These are phyloP conservation scores for Melanitta fusca DNA, from an alignment of 2,797 vertebrate species.

Conservation along the genomic window DNA sequence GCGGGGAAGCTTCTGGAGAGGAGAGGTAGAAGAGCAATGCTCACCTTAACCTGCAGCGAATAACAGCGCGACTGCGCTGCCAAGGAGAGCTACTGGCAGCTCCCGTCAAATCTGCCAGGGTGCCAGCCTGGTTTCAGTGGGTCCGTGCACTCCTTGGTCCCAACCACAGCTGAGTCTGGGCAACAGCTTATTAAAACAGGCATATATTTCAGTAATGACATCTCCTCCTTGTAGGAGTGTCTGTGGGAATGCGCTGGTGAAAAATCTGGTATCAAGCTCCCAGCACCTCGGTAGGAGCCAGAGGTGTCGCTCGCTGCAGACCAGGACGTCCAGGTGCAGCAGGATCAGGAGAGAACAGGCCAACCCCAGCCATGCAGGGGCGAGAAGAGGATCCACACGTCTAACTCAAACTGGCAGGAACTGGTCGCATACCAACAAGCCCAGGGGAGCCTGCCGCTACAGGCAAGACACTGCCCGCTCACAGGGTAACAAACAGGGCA, in stretches of 20 bases:
- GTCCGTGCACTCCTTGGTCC: not conserved
- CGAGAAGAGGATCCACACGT: not conserved
- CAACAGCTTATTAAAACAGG: not conserved
- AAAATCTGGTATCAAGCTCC: not conserved
- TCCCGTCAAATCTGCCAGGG: fast-evolving
- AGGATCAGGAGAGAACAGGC: fast-evolving
- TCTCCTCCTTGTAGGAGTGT: not conserved
- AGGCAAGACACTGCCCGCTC: fast-evolving
- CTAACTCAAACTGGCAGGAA: not conserved
- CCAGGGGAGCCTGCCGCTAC: not conserved
- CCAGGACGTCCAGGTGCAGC: fast-evolving
- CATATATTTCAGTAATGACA: not conserved
- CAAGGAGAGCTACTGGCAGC: not conserved
- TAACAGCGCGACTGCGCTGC: not conserved
- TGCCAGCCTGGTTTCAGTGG: not conserved
- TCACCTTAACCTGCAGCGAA: not conserved
- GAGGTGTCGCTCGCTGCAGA: fast-evolving
- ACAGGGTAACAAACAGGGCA: not conserved
- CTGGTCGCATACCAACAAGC: fast-evolving
- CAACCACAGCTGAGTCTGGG: not conserved
- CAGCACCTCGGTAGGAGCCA: fast-evolving
- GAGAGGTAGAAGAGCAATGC: not conserved
- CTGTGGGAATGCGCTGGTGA: not conserved
- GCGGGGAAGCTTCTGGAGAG: not conserved
- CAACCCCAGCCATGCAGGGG: not conserved